Base-by-base conservation (phyloP, 2,888 invertebrate species). In the Drosophila yooni region DNA sequence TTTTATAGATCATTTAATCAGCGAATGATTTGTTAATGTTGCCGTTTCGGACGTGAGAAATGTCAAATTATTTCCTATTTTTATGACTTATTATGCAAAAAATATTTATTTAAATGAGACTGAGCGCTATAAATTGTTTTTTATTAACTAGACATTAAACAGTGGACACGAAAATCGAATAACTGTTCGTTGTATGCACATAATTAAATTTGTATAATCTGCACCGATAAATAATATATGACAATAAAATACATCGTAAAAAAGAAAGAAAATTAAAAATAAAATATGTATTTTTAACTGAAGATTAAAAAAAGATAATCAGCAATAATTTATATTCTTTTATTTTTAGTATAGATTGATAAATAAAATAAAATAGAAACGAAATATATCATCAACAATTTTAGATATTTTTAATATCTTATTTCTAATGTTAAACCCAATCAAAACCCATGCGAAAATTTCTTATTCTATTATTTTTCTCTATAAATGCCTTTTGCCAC, bases 51-150 rank as follows among this genome's bases (percentile, higher is more conserved):
- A 54, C 61, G 61, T 62, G 48, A 59, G 21, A 79, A 33, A 50
- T 75, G 57, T 64, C 58, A 61, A 75, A 54, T 52, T 60, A 56
- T 61, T 56, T 36, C 0, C 13, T 4, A 29, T 58, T 71, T 70
- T 70, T 34, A 40, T 48, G 36, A 52, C n/a, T 29, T 34, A 43
- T 66, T 68, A 53, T 25, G 25, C 25, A 31, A 46, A 38, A 53
- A 7, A 11, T 10, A 18, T 31, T 3, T 61, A 38, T 38, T 48
- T 64, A 29, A 65, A 65, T 27, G 48, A 31, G 1, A 46, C 33
- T 6, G 8, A 3, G 2, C 27, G 34, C 58, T 13, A 6, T 34
- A n/a, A 62, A 34, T 21, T 21, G 11, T 3, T 13, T 21, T 46
- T 46, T 15, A 46, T 21, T 46, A 46, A 21, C 7, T 46, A 21